Percentiles rank a stretch among this genome's conserved stretches.
Evolutionary conservation across 64 coral and sea anemone genomes (phyloP).

Genomic region (Trachythela sp.): DNA sequence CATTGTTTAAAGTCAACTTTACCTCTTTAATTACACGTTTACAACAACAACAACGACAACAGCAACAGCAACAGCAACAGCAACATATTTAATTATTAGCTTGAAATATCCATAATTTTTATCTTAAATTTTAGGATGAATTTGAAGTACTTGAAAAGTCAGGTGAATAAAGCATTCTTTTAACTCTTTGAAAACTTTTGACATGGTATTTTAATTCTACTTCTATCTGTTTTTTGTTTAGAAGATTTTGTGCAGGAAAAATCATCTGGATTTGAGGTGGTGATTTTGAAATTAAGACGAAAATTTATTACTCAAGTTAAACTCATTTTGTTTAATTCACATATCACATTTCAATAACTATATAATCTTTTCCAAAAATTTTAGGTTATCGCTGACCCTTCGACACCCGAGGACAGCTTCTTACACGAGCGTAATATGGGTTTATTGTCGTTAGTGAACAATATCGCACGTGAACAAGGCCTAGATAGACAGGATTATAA

Average conservation of each 20-base stretch:
- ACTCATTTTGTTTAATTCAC: background rate
- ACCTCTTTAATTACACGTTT: no score
- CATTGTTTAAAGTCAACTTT: background rate
- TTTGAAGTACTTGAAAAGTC: background rate
- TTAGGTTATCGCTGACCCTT: conserved; percentile 45
- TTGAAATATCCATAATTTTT: no score
- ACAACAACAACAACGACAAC: no score
- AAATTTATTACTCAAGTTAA: background rate
- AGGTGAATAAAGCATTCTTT: background rate
- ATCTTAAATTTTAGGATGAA: background rate
- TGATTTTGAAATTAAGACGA: background rate
- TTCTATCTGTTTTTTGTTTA: background rate
- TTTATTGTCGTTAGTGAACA: conserved; percentile 61
- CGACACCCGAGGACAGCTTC: background rate
- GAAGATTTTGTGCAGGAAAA: background rate
- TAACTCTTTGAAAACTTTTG: background rate
- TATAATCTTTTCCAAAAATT: conserved; percentile 46
- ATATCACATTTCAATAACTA: no score
- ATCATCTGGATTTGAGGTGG: background rate
- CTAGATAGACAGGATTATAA: conserved; percentile 90
- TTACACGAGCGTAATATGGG: conserved; percentile 15
- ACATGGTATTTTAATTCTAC: background rate
- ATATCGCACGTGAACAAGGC: conserved; percentile 82
- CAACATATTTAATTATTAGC: background rate
- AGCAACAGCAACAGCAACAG: no score